phyloP scores from a whole-genome alignment of 2,888 invertebrate genomes.

The Ectemnius continuus region DNA sequence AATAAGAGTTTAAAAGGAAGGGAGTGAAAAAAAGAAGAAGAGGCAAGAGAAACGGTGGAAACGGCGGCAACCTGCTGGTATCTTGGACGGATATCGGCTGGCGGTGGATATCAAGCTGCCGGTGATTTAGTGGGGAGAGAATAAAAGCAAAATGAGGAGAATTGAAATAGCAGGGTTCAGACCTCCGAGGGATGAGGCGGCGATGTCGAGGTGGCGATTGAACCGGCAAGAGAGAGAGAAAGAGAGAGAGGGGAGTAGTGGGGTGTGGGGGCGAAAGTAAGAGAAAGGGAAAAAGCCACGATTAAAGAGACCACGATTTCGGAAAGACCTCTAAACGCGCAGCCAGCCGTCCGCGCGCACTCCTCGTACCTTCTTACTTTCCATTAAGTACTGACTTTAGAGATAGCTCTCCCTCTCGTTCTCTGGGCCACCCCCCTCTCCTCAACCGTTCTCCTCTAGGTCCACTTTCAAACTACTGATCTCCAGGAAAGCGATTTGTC shows the following conservation, averaged over 20 bases:
- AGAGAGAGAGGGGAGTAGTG: too few species aligned
- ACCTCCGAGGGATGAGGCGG: conserved; percentile 6
- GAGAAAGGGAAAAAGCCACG: conserved; percentile 30
- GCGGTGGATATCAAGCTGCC: conserved; percentile 57
- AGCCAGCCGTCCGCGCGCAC: not conserved
- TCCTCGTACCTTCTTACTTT: conserved; percentile 37
- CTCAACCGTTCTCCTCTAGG: conserved; percentile 1
- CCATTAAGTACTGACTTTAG: conserved; percentile 38
- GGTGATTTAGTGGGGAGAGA: conserved; percentile 58
- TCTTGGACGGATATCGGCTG: conserved; percentile 59
- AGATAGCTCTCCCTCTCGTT: conserved; percentile 5
- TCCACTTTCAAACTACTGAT: conserved; percentile 22
- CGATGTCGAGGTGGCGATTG: conserved; percentile 40
- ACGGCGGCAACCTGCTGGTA: conserved; percentile 39
- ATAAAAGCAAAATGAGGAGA: conserved; percentile 62
- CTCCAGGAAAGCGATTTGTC: conserved; percentile 33
- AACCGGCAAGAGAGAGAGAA: conserved; percentile 15
- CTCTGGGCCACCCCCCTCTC: not conserved
- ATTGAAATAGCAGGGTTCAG: conserved; percentile 57
- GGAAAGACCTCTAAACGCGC: conserved; percentile 20
- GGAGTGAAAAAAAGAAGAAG: conserved; percentile 14
- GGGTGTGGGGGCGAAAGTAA: conserved; percentile 25
- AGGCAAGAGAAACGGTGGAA: conserved; percentile 7
- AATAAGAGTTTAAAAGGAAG: conserved; percentile 1
- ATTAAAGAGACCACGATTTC: conserved; percentile 44